Evolutionary conservation across 2,113 vertebrate species (phyloP).

Genomic region (Halichoerus grypus): DNA sequence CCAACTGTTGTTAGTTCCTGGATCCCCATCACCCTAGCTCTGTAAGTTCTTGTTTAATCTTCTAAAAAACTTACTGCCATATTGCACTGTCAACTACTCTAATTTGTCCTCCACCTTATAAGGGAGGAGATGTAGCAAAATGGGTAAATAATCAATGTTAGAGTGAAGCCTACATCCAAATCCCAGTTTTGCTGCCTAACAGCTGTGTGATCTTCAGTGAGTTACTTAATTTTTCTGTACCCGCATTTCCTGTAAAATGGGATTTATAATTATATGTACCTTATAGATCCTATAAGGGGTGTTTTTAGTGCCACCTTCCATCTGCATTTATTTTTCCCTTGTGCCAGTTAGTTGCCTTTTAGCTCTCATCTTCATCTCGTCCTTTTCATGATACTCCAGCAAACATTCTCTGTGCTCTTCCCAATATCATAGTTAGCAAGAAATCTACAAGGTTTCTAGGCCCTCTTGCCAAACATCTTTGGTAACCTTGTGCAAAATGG

Average conservation of each 20-base stretch:
- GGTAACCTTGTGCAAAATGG: neutral
- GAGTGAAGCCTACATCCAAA: neutral
- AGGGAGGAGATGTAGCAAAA: neutral
- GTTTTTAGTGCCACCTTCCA: neutral
- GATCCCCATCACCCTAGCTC: neutral
- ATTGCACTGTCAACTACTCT: neutral
- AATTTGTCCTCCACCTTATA: neutral
- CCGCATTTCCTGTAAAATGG: neutral
- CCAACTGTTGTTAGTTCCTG: neutral
- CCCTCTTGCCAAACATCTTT: neutral
- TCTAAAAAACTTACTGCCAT: neutral
- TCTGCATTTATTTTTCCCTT: neutral
- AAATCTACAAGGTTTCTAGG: neutral
- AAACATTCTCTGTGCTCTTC: neutral
- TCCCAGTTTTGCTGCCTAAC: neutral
- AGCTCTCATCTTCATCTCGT: neutral
- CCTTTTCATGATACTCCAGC: neutral
- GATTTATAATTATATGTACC: neutral
- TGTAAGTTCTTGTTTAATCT: neutral
- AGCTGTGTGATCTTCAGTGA: neutral
- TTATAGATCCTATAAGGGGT: neutral
- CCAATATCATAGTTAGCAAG: constrained; percentile 22
- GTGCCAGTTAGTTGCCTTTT: neutral
- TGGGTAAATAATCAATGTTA: neutral
- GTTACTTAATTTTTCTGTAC: neutral